Percentiles rank a stretch among this genome's conserved stretches.
These are phyloP conservation scores for Carcharodon carcharias DNA, from an alignment of 2,797 vertebrate genomes.

Conservation along the genomic window DNA sequence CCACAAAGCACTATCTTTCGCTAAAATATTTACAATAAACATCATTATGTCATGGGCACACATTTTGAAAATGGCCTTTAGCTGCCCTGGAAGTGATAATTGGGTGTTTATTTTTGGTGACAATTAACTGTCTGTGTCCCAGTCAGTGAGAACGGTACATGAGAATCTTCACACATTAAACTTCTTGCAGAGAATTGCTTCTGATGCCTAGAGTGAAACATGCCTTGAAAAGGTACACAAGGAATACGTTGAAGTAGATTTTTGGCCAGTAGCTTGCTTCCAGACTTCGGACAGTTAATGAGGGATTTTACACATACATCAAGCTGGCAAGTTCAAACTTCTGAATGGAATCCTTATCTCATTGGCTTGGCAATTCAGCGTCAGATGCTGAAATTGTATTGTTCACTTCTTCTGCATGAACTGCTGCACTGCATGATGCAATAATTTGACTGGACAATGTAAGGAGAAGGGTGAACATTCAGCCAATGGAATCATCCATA, in stretches of 20 bases:
- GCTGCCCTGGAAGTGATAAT: conserved; percentile 75
- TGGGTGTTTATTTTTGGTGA: conserved; percentile 67
- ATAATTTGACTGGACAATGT: background rate
- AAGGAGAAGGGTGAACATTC: background rate
- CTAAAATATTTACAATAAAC: conserved; percentile 85
- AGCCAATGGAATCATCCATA: background rate
- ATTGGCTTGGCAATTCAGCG: background rate
- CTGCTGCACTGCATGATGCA: background rate
- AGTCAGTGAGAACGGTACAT: background rate
- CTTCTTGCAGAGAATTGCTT: background rate
- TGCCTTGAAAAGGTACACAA: background rate
- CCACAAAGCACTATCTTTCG: conserved; percentile 66
- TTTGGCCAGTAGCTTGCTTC: too few species aligned
- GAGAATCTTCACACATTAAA: background rate
- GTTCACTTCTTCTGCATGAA: background rate
- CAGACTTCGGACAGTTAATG: background rate
- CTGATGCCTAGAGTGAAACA: background rate
- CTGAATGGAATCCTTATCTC: background rate
- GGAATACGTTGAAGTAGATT: background rate
- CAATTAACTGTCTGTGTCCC: conserved; percentile 28
- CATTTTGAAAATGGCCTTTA: conserved; percentile 84
- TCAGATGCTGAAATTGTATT: background rate
- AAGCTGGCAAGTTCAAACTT: background rate
- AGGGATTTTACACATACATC: background rate
- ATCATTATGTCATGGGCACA: conserved; percentile 84